Conservation (phyloP, 2,113 vertebrate genomes). For the Dipodomys ordii region DNA sequence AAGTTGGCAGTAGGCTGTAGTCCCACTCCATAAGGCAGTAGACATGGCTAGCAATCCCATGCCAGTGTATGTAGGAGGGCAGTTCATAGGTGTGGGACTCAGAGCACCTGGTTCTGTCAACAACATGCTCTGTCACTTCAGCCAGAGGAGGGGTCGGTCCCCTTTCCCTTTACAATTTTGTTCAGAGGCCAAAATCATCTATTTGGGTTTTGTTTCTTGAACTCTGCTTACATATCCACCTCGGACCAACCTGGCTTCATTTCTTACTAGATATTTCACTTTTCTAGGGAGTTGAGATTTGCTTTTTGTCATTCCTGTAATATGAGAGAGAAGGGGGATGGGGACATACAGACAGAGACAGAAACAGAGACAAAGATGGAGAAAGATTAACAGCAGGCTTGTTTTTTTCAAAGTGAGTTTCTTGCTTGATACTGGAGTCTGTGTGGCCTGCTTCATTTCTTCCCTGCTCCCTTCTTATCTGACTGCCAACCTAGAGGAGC, state of each 20-base stretch:
- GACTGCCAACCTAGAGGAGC: not conserved
- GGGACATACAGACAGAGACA: too few relatives aligned
- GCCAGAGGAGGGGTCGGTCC: not conserved
- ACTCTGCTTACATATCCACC: not conserved
- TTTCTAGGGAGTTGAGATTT: not conserved
- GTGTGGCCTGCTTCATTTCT: not conserved
- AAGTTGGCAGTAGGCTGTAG: not conserved
- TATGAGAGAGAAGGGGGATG: not conserved
- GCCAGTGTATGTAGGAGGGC: not conserved
- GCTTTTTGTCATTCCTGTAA: slow-evolving; percentile 20
- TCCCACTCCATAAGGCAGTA: not conserved
- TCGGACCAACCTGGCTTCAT: not conserved
- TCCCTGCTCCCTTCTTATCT: not conserved
- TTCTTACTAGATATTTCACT: not conserved
- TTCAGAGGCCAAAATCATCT: not conserved
- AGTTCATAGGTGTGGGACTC: not conserved
- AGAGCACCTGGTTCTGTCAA: not conserved
- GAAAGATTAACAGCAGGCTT: slow-evolving; percentile 31
- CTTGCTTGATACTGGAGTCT: not conserved
- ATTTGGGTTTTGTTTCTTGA: not conserved
- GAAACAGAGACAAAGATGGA: not conserved
- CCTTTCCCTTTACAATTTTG: not conserved
- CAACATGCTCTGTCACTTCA: not conserved
- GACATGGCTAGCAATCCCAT: too few relatives aligned
- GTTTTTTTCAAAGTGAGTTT: not conserved